A percentile compares a stretch with the other conserved stretches of the same genome.
phyloP scores from a whole-genome alignment of 1,140 invertebrate species.

The Drosophila simulans region DNA sequence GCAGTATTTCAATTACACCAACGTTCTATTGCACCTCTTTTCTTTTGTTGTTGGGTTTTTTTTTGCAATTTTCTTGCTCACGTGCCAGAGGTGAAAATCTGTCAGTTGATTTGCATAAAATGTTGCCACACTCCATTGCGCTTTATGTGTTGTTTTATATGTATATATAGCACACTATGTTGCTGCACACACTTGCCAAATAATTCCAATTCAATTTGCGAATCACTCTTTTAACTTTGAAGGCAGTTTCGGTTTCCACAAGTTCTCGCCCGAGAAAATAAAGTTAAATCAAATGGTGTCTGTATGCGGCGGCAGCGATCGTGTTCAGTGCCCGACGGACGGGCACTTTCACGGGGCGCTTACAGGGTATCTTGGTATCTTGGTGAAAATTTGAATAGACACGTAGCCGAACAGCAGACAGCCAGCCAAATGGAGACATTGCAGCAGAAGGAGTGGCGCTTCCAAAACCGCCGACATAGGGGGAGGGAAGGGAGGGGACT shows the following conservation, averaged over 20 bases:
- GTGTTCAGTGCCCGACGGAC: background rate
- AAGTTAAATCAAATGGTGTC: constrained; percentile 8
- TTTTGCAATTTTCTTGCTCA: background rate
- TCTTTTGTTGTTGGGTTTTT: background rate
- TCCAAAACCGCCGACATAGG: constrained; percentile 22
- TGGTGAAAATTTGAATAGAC: constrained; percentile 48
- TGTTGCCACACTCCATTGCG: constrained; percentile 25
- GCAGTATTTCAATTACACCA: constrained; percentile 29
- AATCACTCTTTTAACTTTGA: background rate
- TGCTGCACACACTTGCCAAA: constrained; percentile 48
- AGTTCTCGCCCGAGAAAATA: background rate
- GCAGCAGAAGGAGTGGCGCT: constrained; percentile 4
- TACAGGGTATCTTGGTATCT: constrained; percentile 46
- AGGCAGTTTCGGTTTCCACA: constrained; percentile 7
- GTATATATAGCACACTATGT: background rate
- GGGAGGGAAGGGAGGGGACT: background rate
- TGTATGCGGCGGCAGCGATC: background rate
- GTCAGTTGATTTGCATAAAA: constrained; percentile 62
- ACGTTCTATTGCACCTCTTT: constrained; percentile 1
- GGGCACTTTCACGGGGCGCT: background rate
- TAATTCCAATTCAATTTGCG: constrained; percentile 68
- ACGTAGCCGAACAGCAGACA: constrained; percentile 44
- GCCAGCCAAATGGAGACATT: constrained; percentile 47
- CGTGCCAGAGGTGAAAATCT: constrained; percentile 41
- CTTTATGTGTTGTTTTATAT: background rate